Conservation (phyloP, 2,888 invertebrate species). For the Podotricha telesiphe region DNA sequence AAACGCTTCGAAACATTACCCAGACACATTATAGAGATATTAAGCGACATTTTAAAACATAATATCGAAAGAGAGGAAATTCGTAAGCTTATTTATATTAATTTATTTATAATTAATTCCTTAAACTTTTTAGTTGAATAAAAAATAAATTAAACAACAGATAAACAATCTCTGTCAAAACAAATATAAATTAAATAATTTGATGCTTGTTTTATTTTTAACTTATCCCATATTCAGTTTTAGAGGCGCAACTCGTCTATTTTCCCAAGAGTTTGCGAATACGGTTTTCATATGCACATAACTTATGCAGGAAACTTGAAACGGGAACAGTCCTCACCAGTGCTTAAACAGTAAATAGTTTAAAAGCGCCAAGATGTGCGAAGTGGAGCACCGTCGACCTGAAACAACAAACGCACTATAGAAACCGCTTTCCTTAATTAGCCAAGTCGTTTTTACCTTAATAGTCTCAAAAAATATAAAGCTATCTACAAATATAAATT, state of each 20-base stretch:
- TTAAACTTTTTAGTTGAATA: background rate
- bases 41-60: background rate
- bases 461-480: background rate
- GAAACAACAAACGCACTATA: conserved; percentile 47
- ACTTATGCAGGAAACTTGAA: conserved; percentile 42
- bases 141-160: background rate
- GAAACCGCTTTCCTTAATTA: conserved; percentile 34
- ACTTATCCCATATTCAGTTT: conserved; percentile 29
- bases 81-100: background rate
- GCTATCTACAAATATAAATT: background rate
- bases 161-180: conserved; percentile 25
- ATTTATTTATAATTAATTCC: too few relatives aligned
- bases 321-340: conserved; percentile 59
- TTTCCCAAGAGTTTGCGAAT: conserved; percentile 35
- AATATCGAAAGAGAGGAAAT: too few relatives aligned
- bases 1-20: background rate
- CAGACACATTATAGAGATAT: background rate
- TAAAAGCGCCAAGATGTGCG: conserved; percentile 59
- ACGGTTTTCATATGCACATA: conserved; percentile 37
- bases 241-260: conserved; percentile 28
- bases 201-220: conserved; percentile 10
- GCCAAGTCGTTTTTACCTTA: conserved; percentile 5
- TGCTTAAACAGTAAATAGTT: conserved; percentile 64
- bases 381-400: conserved; percentile 60
- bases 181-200: background rate